Percentiles rank a stretch among this genome's conserved stretches.
Evolutionary conservation across 2,797 vertebrate species (phyloP).

Genomic region (Falco naumanni): DNA sequence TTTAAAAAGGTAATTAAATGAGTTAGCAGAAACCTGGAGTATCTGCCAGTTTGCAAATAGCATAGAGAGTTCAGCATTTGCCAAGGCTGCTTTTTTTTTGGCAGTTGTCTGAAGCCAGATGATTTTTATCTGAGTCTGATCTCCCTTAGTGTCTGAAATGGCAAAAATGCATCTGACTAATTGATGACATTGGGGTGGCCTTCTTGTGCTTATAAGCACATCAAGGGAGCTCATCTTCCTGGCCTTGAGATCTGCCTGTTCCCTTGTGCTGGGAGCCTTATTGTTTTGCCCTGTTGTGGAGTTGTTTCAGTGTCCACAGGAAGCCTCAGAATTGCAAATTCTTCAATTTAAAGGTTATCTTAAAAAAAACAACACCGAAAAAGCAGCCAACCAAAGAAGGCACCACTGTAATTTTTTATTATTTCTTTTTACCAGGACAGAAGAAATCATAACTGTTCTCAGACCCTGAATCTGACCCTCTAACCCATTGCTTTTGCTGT

Average conservation of each 20-base stretch:
- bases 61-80: not conserved
- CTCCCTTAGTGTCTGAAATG: slow-evolving; percentile 1
- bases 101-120: slow-evolving; percentile 3
- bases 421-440: not conserved
- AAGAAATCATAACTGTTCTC: not conserved
- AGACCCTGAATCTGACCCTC: not conserved
- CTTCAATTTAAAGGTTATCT: not conserved
- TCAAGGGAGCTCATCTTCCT: not conserved
- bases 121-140: slow-evolving; percentile 20
- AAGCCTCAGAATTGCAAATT: not conserved
- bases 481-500: not conserved
- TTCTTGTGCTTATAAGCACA: not conserved
- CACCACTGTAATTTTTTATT: not conserved
- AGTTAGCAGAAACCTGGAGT: not conserved
- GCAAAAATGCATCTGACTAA: slow-evolving; percentile 8
- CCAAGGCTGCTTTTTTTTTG: not conserved
- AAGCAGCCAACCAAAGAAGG: not conserved
- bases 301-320: not conserved
- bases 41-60: slow-evolving; percentile 16
- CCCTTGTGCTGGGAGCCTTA: not conserved
- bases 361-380: not conserved
- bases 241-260: not conserved
- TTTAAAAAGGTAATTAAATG: not conserved
- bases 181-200: not conserved
- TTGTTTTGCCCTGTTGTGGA: not conserved